Conservation (phyloP, 2,113 vertebrate species). For the Albula goreensis region DNA sequence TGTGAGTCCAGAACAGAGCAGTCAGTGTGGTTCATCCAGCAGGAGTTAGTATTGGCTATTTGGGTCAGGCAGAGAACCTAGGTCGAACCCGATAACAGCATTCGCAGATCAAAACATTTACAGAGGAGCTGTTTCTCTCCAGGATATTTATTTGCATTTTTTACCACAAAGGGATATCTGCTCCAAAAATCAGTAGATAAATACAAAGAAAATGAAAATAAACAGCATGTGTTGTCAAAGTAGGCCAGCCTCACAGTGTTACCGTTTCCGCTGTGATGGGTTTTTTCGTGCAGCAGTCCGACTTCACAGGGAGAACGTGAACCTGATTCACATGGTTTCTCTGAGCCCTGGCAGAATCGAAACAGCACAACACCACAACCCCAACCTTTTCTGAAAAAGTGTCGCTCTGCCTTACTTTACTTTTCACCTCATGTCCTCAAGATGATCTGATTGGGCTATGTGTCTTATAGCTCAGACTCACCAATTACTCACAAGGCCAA, state of each 20-base stretch:
- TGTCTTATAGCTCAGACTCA: background rate
- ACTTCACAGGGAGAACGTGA: background rate
- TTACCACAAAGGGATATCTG: slow-evolving; percentile 41
- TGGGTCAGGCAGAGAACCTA: slow-evolving; percentile 34
- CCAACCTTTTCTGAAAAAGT: too few species aligned
- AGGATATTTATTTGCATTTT: slow-evolving; percentile 39
- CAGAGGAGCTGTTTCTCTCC: slow-evolving; percentile 43
- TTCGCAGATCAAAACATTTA: slow-evolving; percentile 44
- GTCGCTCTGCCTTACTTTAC: too few species aligned
- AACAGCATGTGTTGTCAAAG: slow-evolving; percentile 36
- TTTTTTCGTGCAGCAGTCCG: slow-evolving; percentile 20
- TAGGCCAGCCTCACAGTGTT: slow-evolving; percentile 29
- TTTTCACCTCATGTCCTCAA: background rate
- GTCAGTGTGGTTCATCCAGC: background rate
- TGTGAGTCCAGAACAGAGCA: slow-evolving; percentile 35
- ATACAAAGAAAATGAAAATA: slow-evolving; percentile 34
- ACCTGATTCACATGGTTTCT: slow-evolving; percentile 16
- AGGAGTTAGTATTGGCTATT: slow-evolving; percentile 39
- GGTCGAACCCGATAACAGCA: slow-evolving; percentile 43
- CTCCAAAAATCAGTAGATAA: slow-evolving; percentile 45
- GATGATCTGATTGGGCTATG: background rate
- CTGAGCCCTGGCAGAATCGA: background rate
- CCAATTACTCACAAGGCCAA: background rate
- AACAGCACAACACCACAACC: too few species aligned
- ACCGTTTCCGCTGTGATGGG: slow-evolving; percentile 14